Conservation (phyloP, 23 tunicate species). For the Halocynthia aurantium region DNA sequence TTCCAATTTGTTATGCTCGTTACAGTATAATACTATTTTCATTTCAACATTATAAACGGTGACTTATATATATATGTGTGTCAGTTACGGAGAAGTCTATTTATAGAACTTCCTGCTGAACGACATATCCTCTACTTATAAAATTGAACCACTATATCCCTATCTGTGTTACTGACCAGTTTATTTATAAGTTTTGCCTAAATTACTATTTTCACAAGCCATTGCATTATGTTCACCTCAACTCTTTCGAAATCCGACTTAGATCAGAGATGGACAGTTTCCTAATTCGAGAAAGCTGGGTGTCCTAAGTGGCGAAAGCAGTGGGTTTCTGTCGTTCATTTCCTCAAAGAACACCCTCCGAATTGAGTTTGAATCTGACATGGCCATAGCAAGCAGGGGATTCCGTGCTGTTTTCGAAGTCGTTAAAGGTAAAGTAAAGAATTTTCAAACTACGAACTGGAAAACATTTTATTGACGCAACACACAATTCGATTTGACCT, state of each 20-base stretch:
- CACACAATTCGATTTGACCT: background rate
- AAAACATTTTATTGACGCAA: background rate
- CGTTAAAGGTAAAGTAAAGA: background rate
- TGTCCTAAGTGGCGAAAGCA: constrained; percentile 8
- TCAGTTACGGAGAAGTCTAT: too few relatives aligned
- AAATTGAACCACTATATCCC: too few relatives aligned
- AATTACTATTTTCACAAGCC: too few relatives aligned
- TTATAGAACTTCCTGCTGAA: too few relatives aligned
- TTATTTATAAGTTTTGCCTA: too few relatives aligned
- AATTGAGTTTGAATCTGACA: constrained; percentile 20
- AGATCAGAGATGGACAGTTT: constrained; percentile 22
- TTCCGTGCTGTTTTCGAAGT: constrained; percentile 24
- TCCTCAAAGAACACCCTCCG: constrained; percentile 9
- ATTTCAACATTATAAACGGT: background rate
- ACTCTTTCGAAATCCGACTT: too few relatives aligned
- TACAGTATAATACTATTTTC: background rate
- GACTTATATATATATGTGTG: background rate
- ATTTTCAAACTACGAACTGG: too few relatives aligned
- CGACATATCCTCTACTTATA: too few relatives aligned
- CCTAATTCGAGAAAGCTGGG: constrained; percentile 18
- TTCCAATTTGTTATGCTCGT: background rate
- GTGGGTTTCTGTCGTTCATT: background rate
- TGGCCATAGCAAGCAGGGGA: constrained; percentile 10
- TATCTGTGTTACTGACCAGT: too few relatives aligned
- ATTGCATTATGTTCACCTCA: too few relatives aligned